phyloP scores from a whole-genome alignment of 2,113 vertebrate genomes.

The Pimephales promelas region DNA sequence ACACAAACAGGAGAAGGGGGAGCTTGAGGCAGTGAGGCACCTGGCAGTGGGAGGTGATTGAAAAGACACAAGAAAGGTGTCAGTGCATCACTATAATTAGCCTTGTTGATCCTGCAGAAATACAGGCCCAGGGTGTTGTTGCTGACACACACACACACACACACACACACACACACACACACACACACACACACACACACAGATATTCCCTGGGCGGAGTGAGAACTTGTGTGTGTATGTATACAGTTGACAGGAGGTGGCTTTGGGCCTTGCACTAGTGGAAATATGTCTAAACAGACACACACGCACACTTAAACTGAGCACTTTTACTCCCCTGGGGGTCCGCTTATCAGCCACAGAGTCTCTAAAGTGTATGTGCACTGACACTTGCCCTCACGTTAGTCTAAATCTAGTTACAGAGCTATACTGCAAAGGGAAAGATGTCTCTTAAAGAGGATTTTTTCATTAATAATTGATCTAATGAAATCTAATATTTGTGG shows the following conservation, averaged over 20 bases:
- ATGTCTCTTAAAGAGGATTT: neutral
- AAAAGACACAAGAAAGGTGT: slow-evolving; percentile 62
- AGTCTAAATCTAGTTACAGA: slow-evolving; percentile 29
- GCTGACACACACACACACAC: slow-evolving; percentile 50
- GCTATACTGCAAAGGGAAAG: neutral
- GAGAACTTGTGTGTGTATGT: slow-evolving; percentile 34
- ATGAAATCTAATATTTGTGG: neutral
- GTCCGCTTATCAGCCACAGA: slow-evolving; percentile 48
- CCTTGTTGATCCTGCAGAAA: slow-evolving; percentile 60
- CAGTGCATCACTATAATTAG: slow-evolving; percentile 64
- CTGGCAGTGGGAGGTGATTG: slow-evolving; percentile 63
- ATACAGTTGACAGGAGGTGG: slow-evolving; percentile 54
- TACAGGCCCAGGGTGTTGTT: slow-evolving; percentile 50
- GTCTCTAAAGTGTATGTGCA: slow-evolving; percentile 36
- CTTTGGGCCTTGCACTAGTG: slow-evolving; percentile 51
- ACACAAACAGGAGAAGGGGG: slow-evolving; percentile 37
- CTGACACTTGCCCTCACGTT: slow-evolving; percentile 46
- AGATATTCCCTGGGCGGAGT: slow-evolving; percentile 43
- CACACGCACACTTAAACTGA: slow-evolving; percentile 44
- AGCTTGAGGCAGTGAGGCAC: slow-evolving; percentile 54
- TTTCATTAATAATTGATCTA: neutral
- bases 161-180: neutral
- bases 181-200: too few species aligned
- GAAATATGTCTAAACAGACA: slow-evolving; percentile 50
- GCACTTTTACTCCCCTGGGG: slow-evolving; percentile 49